These are phyloP conservation scores for Panthera tigris DNA, from an alignment of 2,113 vertebrate genomes.

Conservation along the genomic window DNA sequence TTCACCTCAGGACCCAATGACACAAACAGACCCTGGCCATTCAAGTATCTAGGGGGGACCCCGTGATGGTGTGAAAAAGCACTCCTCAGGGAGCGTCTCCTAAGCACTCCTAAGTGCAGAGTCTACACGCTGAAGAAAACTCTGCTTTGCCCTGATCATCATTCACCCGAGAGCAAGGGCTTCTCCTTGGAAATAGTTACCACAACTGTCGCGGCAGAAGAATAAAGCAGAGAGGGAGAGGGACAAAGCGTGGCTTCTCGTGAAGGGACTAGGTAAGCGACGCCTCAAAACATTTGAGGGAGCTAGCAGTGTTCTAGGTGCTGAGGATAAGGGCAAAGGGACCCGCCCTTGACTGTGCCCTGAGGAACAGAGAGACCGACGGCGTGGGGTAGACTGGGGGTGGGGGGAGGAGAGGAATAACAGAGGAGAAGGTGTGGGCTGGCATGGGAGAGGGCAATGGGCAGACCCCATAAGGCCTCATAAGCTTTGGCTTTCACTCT, in stretches of 20 bases:
- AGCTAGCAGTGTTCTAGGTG: not conserved
- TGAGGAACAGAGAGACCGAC: not conserved
- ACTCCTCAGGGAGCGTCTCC: not conserved
- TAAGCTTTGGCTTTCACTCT: not conserved
- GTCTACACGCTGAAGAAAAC: not conserved
- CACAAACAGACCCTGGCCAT: not conserved
- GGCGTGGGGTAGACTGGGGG: not conserved
- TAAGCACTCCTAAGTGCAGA: not conserved
- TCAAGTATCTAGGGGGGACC: not conserved
- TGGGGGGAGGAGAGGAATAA: rapidly evolving
- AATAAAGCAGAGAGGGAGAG: not conserved
- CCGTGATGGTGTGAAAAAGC: not conserved
- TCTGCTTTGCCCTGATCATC: not conserved
- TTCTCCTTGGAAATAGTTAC: not conserved
- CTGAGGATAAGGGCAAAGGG: not conserved
- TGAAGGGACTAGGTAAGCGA: not conserved
- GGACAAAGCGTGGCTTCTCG: not conserved
- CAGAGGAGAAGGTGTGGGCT: not conserved
- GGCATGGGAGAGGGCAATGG: not conserved
- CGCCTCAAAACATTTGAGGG: not conserved
- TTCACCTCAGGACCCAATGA: not conserved
- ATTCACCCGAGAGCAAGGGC: not conserved
- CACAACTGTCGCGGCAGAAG: not conserved
- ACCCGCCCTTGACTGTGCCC: not conserved
- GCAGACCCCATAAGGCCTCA: not conserved